phyloP scores from a whole-genome alignment of 2,888 invertebrate genomes.

The Andrena bucephala region DNA sequence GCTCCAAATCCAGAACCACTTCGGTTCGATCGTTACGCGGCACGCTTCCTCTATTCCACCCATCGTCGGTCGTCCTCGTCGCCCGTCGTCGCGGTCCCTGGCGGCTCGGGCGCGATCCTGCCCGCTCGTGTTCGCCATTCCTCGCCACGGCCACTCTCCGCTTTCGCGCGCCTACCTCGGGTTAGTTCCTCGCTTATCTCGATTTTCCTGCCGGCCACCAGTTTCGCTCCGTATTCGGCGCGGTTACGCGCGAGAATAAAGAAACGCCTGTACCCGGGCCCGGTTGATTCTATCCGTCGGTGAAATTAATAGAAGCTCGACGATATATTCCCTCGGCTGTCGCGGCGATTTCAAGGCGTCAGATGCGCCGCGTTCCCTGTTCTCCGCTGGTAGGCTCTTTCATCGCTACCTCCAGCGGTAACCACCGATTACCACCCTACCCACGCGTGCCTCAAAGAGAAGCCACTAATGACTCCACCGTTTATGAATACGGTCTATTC shows the following conservation, averaged over 20 bases:
- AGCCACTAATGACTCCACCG: slow-evolving; percentile 76
- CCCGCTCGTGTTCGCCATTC: background rate
- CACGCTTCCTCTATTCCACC: background rate
- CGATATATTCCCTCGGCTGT: slow-evolving; percentile 23
- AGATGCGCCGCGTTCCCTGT: slow-evolving; percentile 10
- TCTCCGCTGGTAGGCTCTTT: slow-evolving; percentile 5
- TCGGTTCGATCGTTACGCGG: slow-evolving; percentile 15
- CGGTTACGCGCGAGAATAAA: background rate
- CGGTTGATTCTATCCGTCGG: slow-evolving; percentile 1
- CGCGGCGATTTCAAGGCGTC: slow-evolving; percentile 14
- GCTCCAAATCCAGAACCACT: slow-evolving; percentile 66
- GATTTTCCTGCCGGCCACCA: background rate
- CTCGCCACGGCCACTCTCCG: background rate
- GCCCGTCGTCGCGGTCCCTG: background rate
- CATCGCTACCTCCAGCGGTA: slow-evolving; percentile 52
- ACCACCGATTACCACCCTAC: slow-evolving; percentile 63
- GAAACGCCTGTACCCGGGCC: background rate
- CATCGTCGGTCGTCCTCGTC: background rate
- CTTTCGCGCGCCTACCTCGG: background rate
- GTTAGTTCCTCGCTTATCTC: background rate
- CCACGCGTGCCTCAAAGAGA: slow-evolving; percentile 60
- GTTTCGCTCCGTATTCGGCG: slow-evolving; percentile 6
- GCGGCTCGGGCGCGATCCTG: background rate
- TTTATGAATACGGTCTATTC: slow-evolving; percentile 79
- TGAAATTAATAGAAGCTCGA: slow-evolving; percentile 43